These are phyloP conservation scores for Nesogale talazaci DNA, from an alignment of 2,113 vertebrate species.

Conservation along the genomic window DNA sequence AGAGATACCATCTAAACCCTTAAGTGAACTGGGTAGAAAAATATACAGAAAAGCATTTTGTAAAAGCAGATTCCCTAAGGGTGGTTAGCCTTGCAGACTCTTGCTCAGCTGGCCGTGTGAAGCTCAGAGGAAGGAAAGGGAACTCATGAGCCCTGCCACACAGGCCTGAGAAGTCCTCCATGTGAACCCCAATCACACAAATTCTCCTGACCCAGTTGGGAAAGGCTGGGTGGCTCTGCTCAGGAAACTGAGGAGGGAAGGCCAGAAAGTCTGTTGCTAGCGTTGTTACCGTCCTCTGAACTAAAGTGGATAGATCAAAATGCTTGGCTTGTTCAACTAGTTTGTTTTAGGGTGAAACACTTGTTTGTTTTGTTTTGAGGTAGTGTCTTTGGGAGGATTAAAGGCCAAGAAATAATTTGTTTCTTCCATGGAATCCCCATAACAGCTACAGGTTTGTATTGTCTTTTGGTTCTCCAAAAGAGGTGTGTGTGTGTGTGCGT, in stretches of 20 bases:
- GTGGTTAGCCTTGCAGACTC: not conserved
- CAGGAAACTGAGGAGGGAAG: not conserved
- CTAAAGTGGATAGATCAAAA: conserved; percentile 17
- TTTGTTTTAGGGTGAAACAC: conserved; percentile 47
- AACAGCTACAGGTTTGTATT: conserved; percentile 53
- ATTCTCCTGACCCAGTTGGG: not conserved
- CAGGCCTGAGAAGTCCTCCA: not conserved
- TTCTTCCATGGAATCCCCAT: conserved; percentile 60
- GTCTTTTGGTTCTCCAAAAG: conserved; percentile 52
- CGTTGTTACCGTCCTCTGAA: not conserved
- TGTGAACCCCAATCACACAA: not conserved
- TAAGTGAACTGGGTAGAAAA: conserved; percentile 35
- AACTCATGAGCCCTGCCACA: not conserved
- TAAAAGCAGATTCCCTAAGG: not conserved
- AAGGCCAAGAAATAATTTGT: conserved; percentile 50
- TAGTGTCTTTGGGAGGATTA: conserved; percentile 46
- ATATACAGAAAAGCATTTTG: not conserved
- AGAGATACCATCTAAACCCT: conserved; percentile 12
- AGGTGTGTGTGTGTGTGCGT: not conserved
- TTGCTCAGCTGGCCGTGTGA: not conserved
- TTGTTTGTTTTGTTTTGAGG: conserved; percentile 67
- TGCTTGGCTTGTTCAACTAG: conserved; percentile 4
- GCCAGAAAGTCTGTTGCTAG: not conserved
- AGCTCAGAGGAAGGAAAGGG: not conserved
- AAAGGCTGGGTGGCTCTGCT: not conserved